These are phyloP conservation scores for Cantharis nigra DNA, from an alignment of 2,888 invertebrate species.

Conservation along the genomic window DNA sequence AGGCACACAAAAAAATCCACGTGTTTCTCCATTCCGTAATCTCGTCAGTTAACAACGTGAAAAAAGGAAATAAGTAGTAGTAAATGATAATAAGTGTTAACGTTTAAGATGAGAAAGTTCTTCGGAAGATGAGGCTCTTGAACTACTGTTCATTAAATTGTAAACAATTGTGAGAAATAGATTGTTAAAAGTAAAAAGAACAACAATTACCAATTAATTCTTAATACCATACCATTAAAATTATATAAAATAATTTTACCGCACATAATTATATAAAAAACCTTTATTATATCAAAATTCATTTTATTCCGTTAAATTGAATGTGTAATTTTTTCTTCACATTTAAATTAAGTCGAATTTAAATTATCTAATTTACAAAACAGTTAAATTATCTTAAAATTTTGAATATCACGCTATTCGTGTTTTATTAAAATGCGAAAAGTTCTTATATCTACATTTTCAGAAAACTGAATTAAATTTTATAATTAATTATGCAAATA, in stretches of 20 bases:
- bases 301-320: background rate
- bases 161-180: background rate
- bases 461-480: background rate
- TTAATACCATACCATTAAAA: background rate
- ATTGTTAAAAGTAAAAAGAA: background rate
- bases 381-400: background rate
- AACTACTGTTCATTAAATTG: background rate
- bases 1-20: background rate
- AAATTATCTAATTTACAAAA: background rate
- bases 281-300: background rate
- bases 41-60: background rate
- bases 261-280: background rate
- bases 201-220: background rate
- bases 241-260: background rate
- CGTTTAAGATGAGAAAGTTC: background rate
- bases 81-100: background rate
- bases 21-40: background rate
- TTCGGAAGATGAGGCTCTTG: background rate
- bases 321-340: background rate
- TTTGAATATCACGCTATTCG: background rate
- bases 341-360: background rate
- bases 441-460: background rate
- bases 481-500: background rate
- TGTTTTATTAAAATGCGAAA: background rate
- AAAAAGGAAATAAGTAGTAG: background rate